These are phyloP conservation scores for Zeugodacus cucurbitae DNA, from an alignment of 1,140 invertebrate species.

Conservation along the genomic window DNA sequence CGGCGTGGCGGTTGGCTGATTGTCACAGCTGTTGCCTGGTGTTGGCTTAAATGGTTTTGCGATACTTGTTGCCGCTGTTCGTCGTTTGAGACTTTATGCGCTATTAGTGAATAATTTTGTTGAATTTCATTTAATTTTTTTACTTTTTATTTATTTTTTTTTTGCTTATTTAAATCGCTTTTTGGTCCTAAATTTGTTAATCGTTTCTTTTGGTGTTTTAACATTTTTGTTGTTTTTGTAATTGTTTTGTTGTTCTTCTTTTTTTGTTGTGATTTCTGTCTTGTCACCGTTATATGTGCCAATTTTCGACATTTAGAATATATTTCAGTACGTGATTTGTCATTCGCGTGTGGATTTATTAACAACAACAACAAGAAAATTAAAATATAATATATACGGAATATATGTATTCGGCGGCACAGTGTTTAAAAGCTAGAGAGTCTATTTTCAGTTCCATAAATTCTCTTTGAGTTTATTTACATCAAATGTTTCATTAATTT, in stretches of 20 bases:
- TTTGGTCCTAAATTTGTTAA: background rate
- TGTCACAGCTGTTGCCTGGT: background rate
- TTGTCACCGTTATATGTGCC: background rate
- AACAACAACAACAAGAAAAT: too few species aligned
- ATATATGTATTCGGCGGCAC: background rate
- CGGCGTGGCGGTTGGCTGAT: background rate
- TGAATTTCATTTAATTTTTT: background rate
- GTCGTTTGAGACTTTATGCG: background rate
- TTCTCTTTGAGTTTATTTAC: too few species aligned
- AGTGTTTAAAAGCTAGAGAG: background rate
- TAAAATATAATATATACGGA: too few species aligned
- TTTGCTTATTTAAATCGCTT: background rate
- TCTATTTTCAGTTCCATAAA: too few species aligned
- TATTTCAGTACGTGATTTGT: conserved; percentile 9
- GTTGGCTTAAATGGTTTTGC: background rate
- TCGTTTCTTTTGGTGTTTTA: background rate
- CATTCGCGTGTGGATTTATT: background rate
- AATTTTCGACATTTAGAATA: background rate
- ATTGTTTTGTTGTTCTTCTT: background rate
- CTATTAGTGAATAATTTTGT: background rate
- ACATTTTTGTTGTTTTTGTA: background rate
- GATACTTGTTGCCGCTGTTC: background rate
- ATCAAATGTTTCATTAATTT: too few species aligned
- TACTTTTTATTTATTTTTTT: background rate
- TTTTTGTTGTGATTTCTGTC: background rate